phyloP scores from a whole-genome alignment of 2,888 invertebrate species.

The Spialia ferax region DNA sequence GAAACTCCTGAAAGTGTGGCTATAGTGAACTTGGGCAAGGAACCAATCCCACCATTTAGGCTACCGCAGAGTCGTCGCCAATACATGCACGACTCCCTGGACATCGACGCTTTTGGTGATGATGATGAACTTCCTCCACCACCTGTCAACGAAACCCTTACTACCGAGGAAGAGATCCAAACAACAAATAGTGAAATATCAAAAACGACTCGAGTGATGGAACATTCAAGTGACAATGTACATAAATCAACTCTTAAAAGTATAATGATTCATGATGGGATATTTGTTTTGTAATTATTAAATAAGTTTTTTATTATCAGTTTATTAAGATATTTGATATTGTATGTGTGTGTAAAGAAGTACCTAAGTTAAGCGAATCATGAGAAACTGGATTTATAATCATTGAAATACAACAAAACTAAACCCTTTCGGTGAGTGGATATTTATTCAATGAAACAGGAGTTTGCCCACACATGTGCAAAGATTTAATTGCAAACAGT shows the following conservation, averaged over 20 bases:
- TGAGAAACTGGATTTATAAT: no score
- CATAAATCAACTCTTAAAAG: not conserved
- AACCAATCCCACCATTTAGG: slow-evolving; percentile 62
- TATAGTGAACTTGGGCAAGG: slow-evolving; percentile 58
- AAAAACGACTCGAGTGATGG: not conserved
- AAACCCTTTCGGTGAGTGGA: not conserved
- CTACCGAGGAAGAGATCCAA: not conserved
- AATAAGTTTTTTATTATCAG: no score
- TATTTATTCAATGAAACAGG: not conserved
- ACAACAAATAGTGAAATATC: not conserved
- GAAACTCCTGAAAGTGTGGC: slow-evolving; percentile 55
- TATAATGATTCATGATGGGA: slow-evolving; percentile 6
- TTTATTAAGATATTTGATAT: no score
- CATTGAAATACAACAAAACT: no score
- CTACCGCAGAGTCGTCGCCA: slow-evolving; percentile 63
- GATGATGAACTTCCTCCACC: slow-evolving; percentile 43
- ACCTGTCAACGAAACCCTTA: slow-evolving; percentile 1
- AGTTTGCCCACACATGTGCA: not conserved
- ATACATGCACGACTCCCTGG: slow-evolving; percentile 56
- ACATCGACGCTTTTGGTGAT: slow-evolving; percentile 19
- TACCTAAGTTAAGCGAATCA: no score
- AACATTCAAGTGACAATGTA: not conserved
- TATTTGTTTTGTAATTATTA: slow-evolving; percentile 14
- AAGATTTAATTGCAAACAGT: not conserved
- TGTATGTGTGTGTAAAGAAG: no score